phyloP scores from a whole-genome alignment of 2,888 invertebrate species.

The Oxytorus armatus region DNA sequence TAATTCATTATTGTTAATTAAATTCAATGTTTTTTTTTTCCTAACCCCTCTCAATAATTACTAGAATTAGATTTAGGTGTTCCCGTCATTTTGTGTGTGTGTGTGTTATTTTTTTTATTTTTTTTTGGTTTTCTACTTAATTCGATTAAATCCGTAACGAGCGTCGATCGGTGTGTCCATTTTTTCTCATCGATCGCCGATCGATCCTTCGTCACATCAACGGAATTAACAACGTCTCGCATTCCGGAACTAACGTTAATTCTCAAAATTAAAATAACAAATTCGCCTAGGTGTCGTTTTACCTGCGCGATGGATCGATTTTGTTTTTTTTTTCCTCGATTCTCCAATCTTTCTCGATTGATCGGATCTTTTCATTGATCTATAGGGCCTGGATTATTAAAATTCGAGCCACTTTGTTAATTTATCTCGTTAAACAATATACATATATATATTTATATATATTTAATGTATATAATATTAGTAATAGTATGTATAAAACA shows the following conservation, averaged over 20 bases:
- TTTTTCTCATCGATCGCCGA: constrained; percentile 3
- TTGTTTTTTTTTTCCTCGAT: constrained; percentile 14
- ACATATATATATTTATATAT: no score
- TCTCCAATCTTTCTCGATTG: constrained; percentile 1
- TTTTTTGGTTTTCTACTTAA: constrained; percentile 6
- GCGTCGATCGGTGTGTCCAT: constrained; percentile 28
- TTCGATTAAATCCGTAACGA: constrained; percentile 20
- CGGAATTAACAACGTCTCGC: constrained; percentile 31
- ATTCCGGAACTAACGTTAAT: no score
- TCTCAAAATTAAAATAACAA: constrained; percentile 2
- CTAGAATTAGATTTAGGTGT: constrained; percentile 63
- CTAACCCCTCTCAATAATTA: constrained; percentile 25
- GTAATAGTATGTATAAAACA: constrained; percentile 34
- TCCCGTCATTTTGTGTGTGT: constrained; percentile 49
- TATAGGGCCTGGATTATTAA: constrained; percentile 12
- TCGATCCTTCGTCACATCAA: constrained; percentile 32
- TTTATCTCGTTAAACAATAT: constrained; percentile 38
- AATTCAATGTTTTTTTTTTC: constrained; percentile 37
- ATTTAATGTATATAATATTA: constrained; percentile 13
- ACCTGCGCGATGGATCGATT: neutral
- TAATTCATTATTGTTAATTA: constrained; percentile 30
- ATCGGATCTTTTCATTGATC: constrained; percentile 25
- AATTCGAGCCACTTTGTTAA: constrained; percentile 40
- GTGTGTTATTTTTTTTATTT: constrained; percentile 5
- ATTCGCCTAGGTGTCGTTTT: neutral